These are phyloP conservation scores for Ganaspis sp. DNA, from an alignment of 1,140 invertebrate species.

Conservation along the genomic window DNA sequence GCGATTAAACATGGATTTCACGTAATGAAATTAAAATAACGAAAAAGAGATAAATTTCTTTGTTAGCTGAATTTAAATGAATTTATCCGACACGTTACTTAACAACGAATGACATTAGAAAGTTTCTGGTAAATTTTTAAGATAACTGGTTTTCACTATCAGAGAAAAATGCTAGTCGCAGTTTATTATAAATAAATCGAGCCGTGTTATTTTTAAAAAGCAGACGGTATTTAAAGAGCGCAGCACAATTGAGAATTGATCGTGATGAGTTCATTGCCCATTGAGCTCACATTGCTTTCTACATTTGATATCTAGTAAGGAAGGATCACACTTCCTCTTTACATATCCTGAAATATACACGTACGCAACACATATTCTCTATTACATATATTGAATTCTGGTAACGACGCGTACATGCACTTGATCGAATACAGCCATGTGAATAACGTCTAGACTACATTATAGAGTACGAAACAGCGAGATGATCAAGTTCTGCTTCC, in stretches of 20 bases:
- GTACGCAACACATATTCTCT: background rate
- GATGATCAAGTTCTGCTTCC: background rate
- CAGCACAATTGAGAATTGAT: background rate
- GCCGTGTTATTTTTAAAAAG: background rate
- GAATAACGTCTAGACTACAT: background rate
- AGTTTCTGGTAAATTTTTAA: background rate
- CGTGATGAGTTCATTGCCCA: conserved; percentile 16
- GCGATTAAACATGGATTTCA: no score
- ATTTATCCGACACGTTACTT: background rate
- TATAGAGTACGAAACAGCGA: background rate
- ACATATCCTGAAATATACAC: conserved; percentile 46
- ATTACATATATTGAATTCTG: background rate
- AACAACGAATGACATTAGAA: background rate
- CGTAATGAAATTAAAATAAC: no score
- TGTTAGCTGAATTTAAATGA: background rate
- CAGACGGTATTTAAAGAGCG: background rate
- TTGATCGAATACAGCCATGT: background rate
- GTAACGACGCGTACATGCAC: background rate
- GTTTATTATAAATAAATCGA: background rate
- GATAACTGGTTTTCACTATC: background rate
- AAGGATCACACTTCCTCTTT: conserved; percentile 45
- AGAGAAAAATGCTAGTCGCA: background rate
- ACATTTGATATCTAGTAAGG: conserved; percentile 51
- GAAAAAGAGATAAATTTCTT: background rate
- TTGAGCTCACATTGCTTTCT: background rate